These are phyloP conservation scores for Julus scandinavius DNA, from an alignment of 2,888 invertebrate genomes.

Conservation along the genomic window DNA sequence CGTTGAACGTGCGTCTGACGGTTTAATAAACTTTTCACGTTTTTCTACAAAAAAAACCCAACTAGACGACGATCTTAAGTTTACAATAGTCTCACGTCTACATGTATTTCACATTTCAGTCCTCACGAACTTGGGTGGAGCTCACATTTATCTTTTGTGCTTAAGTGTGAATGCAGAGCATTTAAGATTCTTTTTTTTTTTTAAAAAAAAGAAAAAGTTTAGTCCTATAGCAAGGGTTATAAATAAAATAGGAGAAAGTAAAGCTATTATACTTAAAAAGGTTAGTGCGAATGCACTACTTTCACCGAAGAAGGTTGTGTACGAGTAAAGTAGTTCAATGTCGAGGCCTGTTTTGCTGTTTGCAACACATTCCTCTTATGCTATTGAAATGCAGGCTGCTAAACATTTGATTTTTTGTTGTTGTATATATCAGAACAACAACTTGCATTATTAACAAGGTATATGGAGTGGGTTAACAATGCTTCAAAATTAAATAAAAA, in stretches of 20 bases:
- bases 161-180: constrained; percentile 5
- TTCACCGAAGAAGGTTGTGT: not conserved
- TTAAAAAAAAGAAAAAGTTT: no score
- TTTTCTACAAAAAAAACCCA: not conserved
- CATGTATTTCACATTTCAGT: constrained; percentile 19
- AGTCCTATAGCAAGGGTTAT: not conserved
- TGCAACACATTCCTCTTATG: not conserved
- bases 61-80: not conserved
- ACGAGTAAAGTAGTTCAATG: constrained; percentile 12
- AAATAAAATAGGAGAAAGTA: constrained; percentile 24
- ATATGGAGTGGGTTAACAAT: not conserved
- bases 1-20: not conserved
- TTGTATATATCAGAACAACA: not conserved
- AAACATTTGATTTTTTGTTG: not conserved
- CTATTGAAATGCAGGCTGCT: not conserved
- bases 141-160: not conserved
- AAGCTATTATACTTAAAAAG: constrained; percentile 9
- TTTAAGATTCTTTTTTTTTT: not conserved
- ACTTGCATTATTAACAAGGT: not conserved
- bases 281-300: not conserved
- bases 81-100: not conserved
- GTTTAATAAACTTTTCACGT: not conserved
- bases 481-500: not conserved
- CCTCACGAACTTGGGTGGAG: constrained; percentile 26
- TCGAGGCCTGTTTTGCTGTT: not conserved